Evolutionary conservation across 1,140 invertebrate species (phyloP).

Genomic region (Eueides isabella): DNA sequence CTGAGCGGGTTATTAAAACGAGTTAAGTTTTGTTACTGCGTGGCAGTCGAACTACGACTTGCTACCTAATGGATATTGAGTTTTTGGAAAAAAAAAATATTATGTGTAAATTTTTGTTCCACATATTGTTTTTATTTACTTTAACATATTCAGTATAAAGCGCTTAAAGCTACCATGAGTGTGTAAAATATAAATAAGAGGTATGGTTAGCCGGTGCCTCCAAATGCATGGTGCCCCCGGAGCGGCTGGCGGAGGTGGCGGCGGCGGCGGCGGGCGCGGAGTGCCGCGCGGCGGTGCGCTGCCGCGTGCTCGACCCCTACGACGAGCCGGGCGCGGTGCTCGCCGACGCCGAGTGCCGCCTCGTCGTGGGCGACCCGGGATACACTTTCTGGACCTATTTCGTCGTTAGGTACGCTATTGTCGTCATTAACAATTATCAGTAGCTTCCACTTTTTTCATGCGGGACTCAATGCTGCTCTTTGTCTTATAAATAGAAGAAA

Average conservation of each 20-base stretch:
- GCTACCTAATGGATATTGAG: no score
- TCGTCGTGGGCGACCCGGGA: conserved; percentile 84
- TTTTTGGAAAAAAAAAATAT: no score
- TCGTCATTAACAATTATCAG: no score
- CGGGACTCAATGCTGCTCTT: no score
- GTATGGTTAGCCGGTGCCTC: conserved; percentile 52
- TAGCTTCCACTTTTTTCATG: no score
- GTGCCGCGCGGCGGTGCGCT: conserved; percentile 84
- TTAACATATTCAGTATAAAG: no score
- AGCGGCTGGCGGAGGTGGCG: conserved; percentile 49
- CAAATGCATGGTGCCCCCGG: conserved; percentile 58
- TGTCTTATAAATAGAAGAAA: no score
- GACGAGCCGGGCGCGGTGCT: conserved; percentile 84
- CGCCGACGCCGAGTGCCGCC: conserved; percentile 85
- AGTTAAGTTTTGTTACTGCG: no score
- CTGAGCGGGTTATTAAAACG: no score
- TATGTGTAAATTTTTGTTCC: no score
- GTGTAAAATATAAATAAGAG: neutral
- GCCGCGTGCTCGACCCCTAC: conserved; percentile 87
- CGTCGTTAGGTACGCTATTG: conserved; percentile 82
- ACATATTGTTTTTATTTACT: no score
- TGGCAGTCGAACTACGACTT: no score
- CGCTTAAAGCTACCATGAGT: neutral
- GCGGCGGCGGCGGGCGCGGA: conserved; percentile 53
- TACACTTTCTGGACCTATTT: conserved; percentile 89